Evolutionary conservation across 2,797 vertebrate genomes (phyloP), one percentile per base, ranked within the genome.

Genomic region (Cossypha heuglini): DNA sequence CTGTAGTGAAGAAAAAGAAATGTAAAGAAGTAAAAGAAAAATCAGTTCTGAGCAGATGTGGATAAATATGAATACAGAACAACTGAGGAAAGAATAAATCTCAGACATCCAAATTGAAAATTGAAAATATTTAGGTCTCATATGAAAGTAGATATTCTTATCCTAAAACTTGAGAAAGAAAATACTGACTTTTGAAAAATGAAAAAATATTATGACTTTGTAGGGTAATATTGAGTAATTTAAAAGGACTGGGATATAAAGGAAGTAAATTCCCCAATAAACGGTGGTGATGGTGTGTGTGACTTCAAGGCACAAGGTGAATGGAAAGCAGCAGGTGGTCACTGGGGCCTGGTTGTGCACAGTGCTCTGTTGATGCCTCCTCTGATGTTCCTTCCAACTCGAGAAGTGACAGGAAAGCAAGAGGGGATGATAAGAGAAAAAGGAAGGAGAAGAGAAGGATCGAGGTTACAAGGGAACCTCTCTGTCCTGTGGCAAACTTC

Each of bases 1-100:
- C 49, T 80, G 91, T 96, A 94, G 89, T 75, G 54, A 78, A 87
- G 85, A 75, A 86, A 87, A 90, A 76, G 16, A 64, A 91, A 83
- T 35, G 19, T 66, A 80, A 72, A 15, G 58, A 76, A 91, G 80
- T 79, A 89, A 92, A 58, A 81, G n/a, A 88, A 89, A 93, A 87
- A 72, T 73, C 62, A 76, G n/a, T 62, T 87, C 20, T 79, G 74
- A 78, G 72, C 64, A 88, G 81, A 87, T 4, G 9, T n/a, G 49
- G 38, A 42, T 82, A 87, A 57, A 74, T 64, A 88, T 28, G 40
- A 93, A 91, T 83, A 58, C 37, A 59, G 72, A 94, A 89, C 33
- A 92, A 37, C 46, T 71, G 61, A 67, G 74, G 58, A 57, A 95
- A 91, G 19, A 91, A 87, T 12, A 31, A 10, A 66, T 48, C 73